These are phyloP conservation scores for Dasyprocta punctata DNA, from an alignment of 2,113 vertebrate species.

Conservation along the genomic window DNA sequence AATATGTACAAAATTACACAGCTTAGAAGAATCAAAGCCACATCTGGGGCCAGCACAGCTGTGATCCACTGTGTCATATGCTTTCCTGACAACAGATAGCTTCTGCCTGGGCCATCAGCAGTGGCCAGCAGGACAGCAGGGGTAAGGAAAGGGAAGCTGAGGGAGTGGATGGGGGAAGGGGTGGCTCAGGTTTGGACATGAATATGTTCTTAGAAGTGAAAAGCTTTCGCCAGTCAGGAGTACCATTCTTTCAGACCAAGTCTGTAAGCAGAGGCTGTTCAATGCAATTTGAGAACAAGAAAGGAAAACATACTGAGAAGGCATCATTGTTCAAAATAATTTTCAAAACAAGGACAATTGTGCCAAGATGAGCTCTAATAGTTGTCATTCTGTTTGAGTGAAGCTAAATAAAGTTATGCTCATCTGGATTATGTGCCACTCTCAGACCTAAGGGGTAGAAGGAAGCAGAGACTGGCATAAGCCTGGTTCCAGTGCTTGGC, in stretches of 20 bases:
- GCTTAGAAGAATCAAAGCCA: neutral
- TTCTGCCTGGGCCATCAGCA: neutral
- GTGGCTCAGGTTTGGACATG: neutral
- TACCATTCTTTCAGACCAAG: neutral
- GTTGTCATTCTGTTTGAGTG: neutral
- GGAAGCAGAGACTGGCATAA: rapidly evolving
- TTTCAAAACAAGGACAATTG: neutral
- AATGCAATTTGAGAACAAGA: neutral
- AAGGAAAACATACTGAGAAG: neutral
- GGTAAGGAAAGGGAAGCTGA: neutral
- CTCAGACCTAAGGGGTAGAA: no score
- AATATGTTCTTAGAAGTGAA: neutral
- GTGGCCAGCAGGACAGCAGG: neutral
- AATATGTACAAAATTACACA: neutral
- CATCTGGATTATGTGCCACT: neutral
- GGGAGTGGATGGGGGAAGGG: neutral
- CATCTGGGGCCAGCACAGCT: neutral
- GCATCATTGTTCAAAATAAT: neutral
- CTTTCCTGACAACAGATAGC: neutral
- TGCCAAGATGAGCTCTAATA: neutral
- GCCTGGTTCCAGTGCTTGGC: neutral
- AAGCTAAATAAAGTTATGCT: neutral
- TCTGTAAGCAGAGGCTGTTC: neutral
- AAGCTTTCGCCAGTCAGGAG: neutral
- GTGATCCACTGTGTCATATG: neutral